Percentiles rank a stretch among this genome's conserved stretches.
phyloP scores from a whole-genome alignment of 1,140 invertebrate species.

The Psilanteris sp. region DNA sequence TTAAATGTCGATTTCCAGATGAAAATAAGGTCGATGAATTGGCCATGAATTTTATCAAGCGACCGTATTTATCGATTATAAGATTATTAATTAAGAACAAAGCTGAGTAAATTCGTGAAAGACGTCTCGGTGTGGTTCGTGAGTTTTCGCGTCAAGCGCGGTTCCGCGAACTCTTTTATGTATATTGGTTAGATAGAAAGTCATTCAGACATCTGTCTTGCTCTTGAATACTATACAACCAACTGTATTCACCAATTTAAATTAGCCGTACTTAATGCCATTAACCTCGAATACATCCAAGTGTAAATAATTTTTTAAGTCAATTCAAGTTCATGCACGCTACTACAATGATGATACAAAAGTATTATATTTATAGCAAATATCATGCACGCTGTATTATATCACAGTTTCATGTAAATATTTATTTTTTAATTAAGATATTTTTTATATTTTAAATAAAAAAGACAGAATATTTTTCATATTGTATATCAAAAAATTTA shows the following conservation, averaged over 20 bases:
- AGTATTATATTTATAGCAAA: too few species aligned
- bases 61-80: background rate
- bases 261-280: constrained; percentile 40
- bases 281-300: constrained; percentile 30
- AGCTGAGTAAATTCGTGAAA: constrained; percentile 22
- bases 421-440: too few species aligned
- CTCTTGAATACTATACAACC: constrained; percentile 21
- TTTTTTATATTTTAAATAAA: too few species aligned
- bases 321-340: constrained; percentile 41
- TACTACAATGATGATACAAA: background rate
- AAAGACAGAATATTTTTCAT: too few species aligned
- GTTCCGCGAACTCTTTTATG: constrained; percentile 41
- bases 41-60: background rate
- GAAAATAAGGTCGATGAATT: background rate
- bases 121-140: constrained; percentile 9
- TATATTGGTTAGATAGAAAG: constrained; percentile 31
- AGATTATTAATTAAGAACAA: constrained; percentile 9
- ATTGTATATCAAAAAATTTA: too few species aligned
- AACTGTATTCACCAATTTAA: constrained; percentile 31
- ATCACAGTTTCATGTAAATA: too few species aligned
- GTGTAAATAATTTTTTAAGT: constrained; percentile 20
- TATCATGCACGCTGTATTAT: too few species aligned
- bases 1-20: too few species aligned
- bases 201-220: constrained; percentile 22
- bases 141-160: constrained; percentile 12